A percentile compares a stretch with the other conserved stretches of the same genome.
These are phyloP conservation scores for Drosophila azteca DNA, from an alignment of 1,140 invertebrate species.

Conservation along the genomic window DNA sequence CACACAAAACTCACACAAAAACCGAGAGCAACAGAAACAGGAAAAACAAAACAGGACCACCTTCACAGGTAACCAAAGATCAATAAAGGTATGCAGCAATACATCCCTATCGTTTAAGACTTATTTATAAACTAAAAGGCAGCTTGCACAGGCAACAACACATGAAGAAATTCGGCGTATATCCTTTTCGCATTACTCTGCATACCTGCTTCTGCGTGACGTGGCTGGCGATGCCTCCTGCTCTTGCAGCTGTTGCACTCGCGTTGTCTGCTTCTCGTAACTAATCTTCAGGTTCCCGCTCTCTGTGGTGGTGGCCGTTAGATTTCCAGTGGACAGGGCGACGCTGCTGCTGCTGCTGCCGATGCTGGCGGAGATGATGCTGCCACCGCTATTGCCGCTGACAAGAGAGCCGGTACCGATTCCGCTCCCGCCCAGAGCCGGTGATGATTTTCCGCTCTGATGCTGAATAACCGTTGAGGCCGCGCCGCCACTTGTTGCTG, in stretches of 20 bases:
- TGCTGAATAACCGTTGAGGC: conserved; percentile 62
- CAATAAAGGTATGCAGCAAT: not conserved
- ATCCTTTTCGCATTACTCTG: not conserved
- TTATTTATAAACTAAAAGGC: conserved; percentile 21
- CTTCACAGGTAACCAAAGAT: too few relatives aligned
- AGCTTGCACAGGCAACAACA: conserved; percentile 23
- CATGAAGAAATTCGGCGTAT: not conserved
- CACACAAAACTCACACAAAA: too few relatives aligned
- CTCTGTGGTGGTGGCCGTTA: conserved; percentile 80
- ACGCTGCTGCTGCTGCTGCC: not conserved
- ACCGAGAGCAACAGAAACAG: too few relatives aligned
- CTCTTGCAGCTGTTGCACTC: conserved; percentile 77
- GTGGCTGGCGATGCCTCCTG: conserved; percentile 81
- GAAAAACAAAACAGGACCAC: conserved; percentile 15
- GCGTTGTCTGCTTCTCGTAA: conserved; percentile 84
- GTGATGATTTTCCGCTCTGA: conserved; percentile 78
- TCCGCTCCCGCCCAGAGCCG: conserved; percentile 39
- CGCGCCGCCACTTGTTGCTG: conserved; percentile 17
- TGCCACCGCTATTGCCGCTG: conserved; percentile 59
- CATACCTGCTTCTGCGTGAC: conserved; percentile 82
- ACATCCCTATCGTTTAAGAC: conserved; percentile 1
- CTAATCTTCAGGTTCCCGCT: conserved; percentile 84
- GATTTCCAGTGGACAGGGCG: conserved; percentile 26
- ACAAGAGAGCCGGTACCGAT: conserved; percentile 34
- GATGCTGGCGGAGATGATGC: conserved; percentile 38